Percentiles rank a stretch among this genome's conserved stretches.
Conservation (phyloP, 1,140 invertebrate species). For the Agrilus planipennis region DNA sequence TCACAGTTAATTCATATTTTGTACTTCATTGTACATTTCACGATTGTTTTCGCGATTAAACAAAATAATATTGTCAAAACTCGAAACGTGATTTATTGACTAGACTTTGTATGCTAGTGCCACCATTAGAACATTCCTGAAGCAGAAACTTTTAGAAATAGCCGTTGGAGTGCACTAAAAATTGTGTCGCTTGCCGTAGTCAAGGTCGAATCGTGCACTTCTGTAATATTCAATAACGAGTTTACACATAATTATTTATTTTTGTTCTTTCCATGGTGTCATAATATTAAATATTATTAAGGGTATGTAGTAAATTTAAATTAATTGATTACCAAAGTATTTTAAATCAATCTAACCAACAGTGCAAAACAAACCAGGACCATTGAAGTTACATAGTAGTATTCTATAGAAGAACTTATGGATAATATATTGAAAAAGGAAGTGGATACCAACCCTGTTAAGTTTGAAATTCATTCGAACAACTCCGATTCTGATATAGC, state of each 20-base stretch:
- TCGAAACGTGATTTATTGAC: constrained; percentile 27
- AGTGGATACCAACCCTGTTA: constrained; percentile 18
- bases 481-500: constrained; percentile 27
- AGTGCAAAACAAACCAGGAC: neutral
- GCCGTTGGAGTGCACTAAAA: neutral
- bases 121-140: neutral
- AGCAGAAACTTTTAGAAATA: neutral
- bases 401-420: constrained; percentile 14
- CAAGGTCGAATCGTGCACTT: no score
- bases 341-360: neutral
- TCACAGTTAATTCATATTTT: no score
- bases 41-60: no score
- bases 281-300: no score
- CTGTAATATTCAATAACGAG: no score
- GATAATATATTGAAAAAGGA: constrained; percentile 26
- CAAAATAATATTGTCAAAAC: constrained; percentile 27
- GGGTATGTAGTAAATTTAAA: no score
- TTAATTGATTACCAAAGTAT: neutral
- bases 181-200: neutral
- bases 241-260: no score
- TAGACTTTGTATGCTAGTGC: constrained; percentile 20
- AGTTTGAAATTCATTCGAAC: constrained; percentile 22
- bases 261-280: no score
- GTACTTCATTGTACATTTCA: no score
- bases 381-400: neutral